phyloP scores from a whole-genome alignment of 2,113 vertebrate genomes.

The Petrocephalus microphthalmus region DNA sequence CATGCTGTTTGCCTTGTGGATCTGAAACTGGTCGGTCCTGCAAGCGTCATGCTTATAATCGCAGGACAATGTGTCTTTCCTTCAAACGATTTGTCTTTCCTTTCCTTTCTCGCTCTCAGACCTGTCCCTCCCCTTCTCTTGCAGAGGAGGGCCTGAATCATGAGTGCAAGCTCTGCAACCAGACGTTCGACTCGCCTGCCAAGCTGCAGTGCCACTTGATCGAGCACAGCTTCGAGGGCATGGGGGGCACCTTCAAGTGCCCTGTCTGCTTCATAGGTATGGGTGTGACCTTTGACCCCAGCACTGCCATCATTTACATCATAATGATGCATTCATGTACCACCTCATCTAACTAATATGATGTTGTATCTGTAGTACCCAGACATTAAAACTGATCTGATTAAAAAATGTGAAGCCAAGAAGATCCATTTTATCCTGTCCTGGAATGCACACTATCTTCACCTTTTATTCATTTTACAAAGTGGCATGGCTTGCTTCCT shows the following conservation, averaged over 20 bases:
- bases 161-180: slow-evolving; percentile 96
- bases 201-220: slow-evolving; percentile 98
- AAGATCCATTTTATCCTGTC: background rate
- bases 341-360: background rate
- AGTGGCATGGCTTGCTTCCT: background rate
- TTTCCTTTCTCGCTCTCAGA: background rate
- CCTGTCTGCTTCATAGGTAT: slow-evolving; percentile 97
- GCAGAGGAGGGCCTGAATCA: slow-evolving; percentile 97
- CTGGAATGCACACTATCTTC: background rate
- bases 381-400: background rate
- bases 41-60: background rate
- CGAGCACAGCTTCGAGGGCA: slow-evolving; percentile 98
- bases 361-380: background rate
- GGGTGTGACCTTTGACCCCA: slow-evolving; percentile 24
- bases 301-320: background rate
- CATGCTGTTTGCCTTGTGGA: background rate
- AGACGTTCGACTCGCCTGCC: slow-evolving; percentile 96
- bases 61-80: background rate
- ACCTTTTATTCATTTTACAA: background rate
- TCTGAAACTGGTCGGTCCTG: background rate
- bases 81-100: background rate
- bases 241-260: slow-evolving; percentile 99
- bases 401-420: background rate
- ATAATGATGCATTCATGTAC: background rate
- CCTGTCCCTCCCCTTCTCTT: slow-evolving; percentile 32